phyloP scores from a whole-genome alignment of 2,797 vertebrate genomes.

The Ciconia nigra region DNA sequence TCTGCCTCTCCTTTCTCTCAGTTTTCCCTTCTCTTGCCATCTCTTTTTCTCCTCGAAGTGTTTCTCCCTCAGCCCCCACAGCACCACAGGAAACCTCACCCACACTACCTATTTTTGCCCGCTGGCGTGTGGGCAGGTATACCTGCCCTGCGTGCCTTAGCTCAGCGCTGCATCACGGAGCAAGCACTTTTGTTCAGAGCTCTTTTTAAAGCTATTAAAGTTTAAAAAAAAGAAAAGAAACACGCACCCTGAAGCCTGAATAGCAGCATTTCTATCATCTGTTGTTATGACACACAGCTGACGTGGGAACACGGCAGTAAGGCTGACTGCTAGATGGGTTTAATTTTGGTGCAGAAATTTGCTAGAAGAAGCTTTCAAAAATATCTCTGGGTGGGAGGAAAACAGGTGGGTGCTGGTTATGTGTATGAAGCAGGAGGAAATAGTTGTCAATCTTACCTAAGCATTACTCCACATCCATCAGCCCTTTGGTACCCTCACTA shows the following conservation, averaged over 20 bases:
- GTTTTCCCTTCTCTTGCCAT: not conserved
- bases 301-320: constrained; percentile 75
- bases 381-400: constrained; percentile 52
- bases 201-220: constrained; percentile 70
- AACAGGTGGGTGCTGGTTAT: constrained; percentile 44
- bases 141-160: constrained; percentile 12
- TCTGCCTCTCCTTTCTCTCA: not conserved
- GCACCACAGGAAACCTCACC: constrained; percentile 51
- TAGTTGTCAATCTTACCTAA: constrained; percentile 64
- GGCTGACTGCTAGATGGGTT: constrained; percentile 79
- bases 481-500: constrained; percentile 8
- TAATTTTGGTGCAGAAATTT: constrained; percentile 80
- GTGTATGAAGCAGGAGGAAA: constrained; percentile 63
- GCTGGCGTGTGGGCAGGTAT: constrained; percentile 46
- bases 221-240: constrained; percentile 23
- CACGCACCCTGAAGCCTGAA: constrained; percentile 68
- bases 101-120: constrained; percentile 55
- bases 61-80: constrained; percentile 22
- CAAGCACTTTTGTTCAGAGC: constrained; percentile 58
- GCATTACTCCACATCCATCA: constrained; percentile 47
- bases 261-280: constrained; percentile 76
- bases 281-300: constrained; percentile 82
- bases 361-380: constrained; percentile 74
- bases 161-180: constrained; percentile 28
- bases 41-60: not conserved